Conservation (phyloP, 1,140 invertebrate genomes). For the Drosophila teissieri region DNA sequence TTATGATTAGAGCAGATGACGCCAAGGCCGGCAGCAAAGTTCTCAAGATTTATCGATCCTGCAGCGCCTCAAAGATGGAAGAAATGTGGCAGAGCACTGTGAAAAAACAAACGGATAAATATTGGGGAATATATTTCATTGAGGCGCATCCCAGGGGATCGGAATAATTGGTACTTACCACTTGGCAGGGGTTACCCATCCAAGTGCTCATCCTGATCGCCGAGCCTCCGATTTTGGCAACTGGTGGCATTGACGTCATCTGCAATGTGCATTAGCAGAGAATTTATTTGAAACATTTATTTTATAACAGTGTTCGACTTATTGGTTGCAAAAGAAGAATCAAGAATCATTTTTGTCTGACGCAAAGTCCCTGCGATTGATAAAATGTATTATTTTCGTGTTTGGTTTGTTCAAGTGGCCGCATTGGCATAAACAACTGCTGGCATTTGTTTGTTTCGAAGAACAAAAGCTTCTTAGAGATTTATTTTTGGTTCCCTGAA, state of each 20-base stretch:
- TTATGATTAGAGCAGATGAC: conserved; percentile 81
- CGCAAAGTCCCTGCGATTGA: conserved; percentile 3
- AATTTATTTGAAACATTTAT: conserved; percentile 2
- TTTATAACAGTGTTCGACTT: conserved; percentile 13
- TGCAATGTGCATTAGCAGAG: conserved; percentile 17
- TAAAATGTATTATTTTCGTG: conserved; percentile 14
- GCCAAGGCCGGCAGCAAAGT: conserved; percentile 32
- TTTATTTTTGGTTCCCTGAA: conserved; percentile 52
- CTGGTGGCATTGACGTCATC: conserved; percentile 72
- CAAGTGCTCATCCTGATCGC: conserved; percentile 16
- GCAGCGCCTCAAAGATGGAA: conserved; percentile 6
- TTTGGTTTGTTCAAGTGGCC: conserved; percentile 46
- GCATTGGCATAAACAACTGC: conserved; percentile 51
- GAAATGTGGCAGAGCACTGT: conserved; percentile 37
- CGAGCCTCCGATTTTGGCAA: conserved; percentile 39
- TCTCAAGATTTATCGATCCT: conserved; percentile 22
- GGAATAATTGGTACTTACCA: conserved; percentile 57
- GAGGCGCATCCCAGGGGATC: conserved; percentile 20
- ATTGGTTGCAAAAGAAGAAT: conserved; percentile 27
- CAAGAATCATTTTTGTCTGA: conserved; percentile 1
- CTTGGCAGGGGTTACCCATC: conserved; percentile 34
- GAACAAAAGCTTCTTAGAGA: conserved; percentile 24
- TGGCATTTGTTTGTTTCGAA: conserved; percentile 32
- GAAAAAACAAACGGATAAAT: conserved; percentile 35
- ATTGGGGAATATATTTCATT: conserved; percentile 4